Evolutionary conservation across 2,797 vertebrate genomes (phyloP).

Genomic region (Tenualosa thibaudeaui): DNA sequence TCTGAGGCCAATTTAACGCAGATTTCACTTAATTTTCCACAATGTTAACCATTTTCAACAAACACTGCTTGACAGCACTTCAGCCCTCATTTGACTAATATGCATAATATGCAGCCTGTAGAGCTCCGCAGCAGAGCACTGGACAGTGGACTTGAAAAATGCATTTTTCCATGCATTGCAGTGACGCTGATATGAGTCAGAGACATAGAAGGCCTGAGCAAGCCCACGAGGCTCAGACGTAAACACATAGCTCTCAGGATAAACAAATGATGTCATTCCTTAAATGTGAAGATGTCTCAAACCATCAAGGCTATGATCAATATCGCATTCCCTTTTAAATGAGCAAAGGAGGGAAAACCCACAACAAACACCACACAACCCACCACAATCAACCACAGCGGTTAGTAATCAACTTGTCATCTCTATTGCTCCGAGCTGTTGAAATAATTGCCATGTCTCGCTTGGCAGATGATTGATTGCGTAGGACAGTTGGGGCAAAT

Average conservation of each 20-base stretch:
- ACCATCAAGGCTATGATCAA: not conserved
- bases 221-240: not conserved
- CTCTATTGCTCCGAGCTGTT: not conserved
- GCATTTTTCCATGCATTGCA: not conserved
- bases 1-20: not conserved
- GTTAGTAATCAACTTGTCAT: slow-evolving; percentile 19
- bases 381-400: not conserved
- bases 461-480: not conserved
- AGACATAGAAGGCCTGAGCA: not conserved
- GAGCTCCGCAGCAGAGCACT: not conserved
- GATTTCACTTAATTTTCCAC: slow-evolving; percentile 17
- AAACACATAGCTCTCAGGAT: not conserved
- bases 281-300: not conserved
- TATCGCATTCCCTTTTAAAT: not conserved
- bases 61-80: not conserved
- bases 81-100: slow-evolving; percentile 23
- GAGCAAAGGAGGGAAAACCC: not conserved
- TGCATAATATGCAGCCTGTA: not conserved
- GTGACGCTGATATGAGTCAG: not conserved
- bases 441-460: not conserved
- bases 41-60: not conserved
- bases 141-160: not conserved
- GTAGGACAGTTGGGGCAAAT: not conserved
- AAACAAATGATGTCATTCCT: not conserved
- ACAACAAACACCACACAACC: not conserved